These are phyloP conservation scores for Gopherus evgoodei DNA, from an alignment of 2,113 vertebrate species.

Conservation along the genomic window DNA sequence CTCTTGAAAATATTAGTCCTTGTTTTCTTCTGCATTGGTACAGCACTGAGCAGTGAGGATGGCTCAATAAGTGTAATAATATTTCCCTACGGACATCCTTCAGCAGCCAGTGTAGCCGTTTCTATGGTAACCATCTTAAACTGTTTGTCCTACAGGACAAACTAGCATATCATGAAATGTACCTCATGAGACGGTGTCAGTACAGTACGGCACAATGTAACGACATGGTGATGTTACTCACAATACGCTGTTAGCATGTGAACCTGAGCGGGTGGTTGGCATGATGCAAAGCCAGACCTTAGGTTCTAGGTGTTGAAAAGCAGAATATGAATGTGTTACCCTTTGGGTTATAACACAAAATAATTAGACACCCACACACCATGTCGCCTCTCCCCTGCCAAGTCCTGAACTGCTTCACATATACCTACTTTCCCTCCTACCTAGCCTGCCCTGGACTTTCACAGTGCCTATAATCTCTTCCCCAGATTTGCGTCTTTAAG, in stretches of 20 bases:
- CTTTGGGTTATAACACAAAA: neutral
- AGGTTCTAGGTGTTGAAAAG: neutral
- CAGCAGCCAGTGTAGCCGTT: neutral
- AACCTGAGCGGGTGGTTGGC: neutral
- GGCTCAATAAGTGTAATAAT: neutral
- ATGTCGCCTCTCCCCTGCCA: neutral
- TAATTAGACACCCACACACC: neutral
- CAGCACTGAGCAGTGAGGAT: neutral
- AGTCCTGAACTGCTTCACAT: neutral
- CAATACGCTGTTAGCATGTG: neutral
- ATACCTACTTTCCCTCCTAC: neutral
- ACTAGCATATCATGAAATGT: neutral
- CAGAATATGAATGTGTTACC: neutral
- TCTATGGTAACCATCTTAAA: neutral
- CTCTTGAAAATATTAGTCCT: neutral
- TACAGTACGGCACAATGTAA: rapidly evolving
- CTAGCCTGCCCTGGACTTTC: neutral
- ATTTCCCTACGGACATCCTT: neutral
- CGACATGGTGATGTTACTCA: rapidly evolving
- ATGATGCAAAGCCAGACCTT: neutral
- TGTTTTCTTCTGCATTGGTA: neutral
- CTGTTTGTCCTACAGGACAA: neutral
- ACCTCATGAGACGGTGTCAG: neutral
- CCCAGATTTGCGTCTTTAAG: neutral
- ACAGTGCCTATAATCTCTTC: neutral